Percentiles rank a stretch among this genome's conserved stretches.
Conservation (phyloP, 2,113 vertebrate species). For the Kobus ellipsiprymnus region DNA sequence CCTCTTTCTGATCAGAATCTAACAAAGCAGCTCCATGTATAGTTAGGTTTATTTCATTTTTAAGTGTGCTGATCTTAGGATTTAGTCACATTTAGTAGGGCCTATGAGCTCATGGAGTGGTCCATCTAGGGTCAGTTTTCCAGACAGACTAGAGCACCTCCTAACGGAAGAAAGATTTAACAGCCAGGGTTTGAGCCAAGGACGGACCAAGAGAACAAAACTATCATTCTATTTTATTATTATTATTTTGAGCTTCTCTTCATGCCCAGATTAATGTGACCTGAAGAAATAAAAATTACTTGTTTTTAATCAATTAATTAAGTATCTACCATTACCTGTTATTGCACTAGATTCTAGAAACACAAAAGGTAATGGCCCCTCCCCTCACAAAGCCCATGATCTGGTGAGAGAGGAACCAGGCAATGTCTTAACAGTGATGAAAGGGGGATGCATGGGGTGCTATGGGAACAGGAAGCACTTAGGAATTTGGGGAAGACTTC, state of each 20-base stretch:
- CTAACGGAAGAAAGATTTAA: background rate
- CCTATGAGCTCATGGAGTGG: background rate
- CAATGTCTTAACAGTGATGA: background rate
- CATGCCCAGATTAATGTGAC: background rate
- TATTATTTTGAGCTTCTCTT: background rate
- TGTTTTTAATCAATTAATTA: background rate
- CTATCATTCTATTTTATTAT: background rate
- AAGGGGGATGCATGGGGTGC: fast-evolving
- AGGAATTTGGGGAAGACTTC: background rate
- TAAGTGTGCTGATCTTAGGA: background rate
- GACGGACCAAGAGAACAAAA: background rate
- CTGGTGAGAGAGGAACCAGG: background rate
- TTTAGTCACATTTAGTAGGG: background rate
- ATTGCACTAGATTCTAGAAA: background rate
- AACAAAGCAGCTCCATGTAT: background rate
- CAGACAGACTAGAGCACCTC: background rate
- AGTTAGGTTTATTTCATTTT: background rate
- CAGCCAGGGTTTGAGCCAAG: background rate
- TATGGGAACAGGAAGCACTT: background rate
- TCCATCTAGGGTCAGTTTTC: background rate
- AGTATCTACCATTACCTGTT: background rate
- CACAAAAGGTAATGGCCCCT: background rate
- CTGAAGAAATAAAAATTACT: background rate
- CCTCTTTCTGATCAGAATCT: background rate
- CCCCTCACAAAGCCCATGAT: background rate